Base-by-base conservation (phyloP, 2,888 invertebrate genomes). In the Lampropteryx suffumata region DNA sequence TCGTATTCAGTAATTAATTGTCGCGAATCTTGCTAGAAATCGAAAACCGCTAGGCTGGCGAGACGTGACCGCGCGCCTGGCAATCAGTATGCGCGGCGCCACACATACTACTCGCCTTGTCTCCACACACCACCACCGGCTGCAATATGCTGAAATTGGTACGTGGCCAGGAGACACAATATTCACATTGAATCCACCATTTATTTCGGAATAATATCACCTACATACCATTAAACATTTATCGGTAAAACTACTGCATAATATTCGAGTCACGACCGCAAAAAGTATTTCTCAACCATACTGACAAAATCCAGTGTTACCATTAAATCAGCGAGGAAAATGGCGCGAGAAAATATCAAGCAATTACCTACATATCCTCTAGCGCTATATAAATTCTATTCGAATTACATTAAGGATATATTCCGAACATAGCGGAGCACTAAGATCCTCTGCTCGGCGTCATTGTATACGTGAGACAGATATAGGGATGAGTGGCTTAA, bases 131-230 rank as follows among this genome's bases (percentile, higher is more conserved):
- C 69, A 67, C 76, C 69, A 70, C 76, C 74, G 71, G 74, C 78
- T 82, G 85, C 85, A 84, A 84, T 84, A 84, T 79, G 81, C 80
- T 79, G 79, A 82, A 84, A 84, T 83, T 83, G 82, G 81, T 82
- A 83, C 84, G 82, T 82, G 82, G 76, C 67, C 67, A 67, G 68
- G 62, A 65, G 68, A 68, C 73, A 76, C 73, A 77, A 79, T 76
- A 76, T 75, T 69, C 70, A 58, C 62, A 59, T 59, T 62, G 62
- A 62, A 62, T 62, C 52, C 54, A 50, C 57, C 62, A 56, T 62
- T 62, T 62, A 59, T 59, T 55, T 46, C 44, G 39, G 50, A 55
- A 55, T 59, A 62, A 59, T 59, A 49, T 56, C 59, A 45, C 50
- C 59, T 54, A 61, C 49, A 47, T 51, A 30, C 47, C 39, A 36